A percentile compares a stretch with the other conserved stretches of the same genome.
Evolutionary conservation across 2,888 invertebrate species (phyloP).

Genomic region (Elgonia sp.): DNA sequence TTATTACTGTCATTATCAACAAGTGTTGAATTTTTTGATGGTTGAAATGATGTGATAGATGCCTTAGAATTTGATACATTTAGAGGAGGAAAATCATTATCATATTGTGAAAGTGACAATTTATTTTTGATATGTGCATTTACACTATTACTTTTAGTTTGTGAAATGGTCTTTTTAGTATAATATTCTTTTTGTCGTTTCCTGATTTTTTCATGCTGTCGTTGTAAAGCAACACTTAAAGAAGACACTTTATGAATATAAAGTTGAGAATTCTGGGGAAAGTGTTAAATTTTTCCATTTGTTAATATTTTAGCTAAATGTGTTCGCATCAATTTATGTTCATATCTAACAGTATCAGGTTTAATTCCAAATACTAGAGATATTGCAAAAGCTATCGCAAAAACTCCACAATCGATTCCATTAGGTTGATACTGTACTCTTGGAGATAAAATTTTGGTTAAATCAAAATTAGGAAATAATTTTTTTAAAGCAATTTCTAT

Average conservation of each 20-base stretch:
- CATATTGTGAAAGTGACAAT: too few species aligned
- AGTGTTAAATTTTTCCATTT: constrained; percentile 20
- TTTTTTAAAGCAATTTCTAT: constrained; percentile 9
- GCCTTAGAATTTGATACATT: too few species aligned
- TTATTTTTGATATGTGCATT: too few species aligned
- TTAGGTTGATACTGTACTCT: constrained; percentile 46
- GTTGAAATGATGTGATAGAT: too few species aligned
- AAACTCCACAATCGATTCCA: constrained; percentile 42
- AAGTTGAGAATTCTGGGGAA: constrained; percentile 37
- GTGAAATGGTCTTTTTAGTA: too few species aligned
- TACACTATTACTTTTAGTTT: too few species aligned
- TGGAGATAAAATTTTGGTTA: constrained; percentile 25
- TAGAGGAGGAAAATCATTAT: too few species aligned
- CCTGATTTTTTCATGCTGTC: background rate
- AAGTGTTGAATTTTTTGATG: too few species aligned
- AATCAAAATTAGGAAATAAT: constrained; percentile 25
- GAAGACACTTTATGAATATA: background rate
- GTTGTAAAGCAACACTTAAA: constrained; percentile 45
- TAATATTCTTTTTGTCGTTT: too few species aligned
- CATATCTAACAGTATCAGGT: constrained; percentile 35
- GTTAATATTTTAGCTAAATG: constrained; percentile 26
- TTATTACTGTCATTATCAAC: too few species aligned
- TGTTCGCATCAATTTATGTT: constrained; percentile 3
- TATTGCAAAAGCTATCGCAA: constrained; percentile 37
- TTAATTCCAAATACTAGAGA: constrained; percentile 30